Evolutionary conservation across 2,113 vertebrate genomes (phyloP).

Genomic region (Pithys albifrons): DNA sequence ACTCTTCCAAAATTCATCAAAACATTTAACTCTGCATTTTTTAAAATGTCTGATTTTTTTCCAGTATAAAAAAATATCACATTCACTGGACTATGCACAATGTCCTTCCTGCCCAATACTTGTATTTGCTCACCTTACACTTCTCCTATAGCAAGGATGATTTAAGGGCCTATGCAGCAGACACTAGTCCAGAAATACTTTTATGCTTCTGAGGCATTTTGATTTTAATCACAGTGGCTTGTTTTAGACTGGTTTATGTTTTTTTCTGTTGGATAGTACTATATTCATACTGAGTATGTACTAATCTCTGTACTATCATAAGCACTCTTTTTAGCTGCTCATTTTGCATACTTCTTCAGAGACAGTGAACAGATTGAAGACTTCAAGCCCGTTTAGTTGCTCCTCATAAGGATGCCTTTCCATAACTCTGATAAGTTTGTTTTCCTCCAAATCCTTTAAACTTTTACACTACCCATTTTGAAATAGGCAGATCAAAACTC

Average conservation of each 20-base stretch:
- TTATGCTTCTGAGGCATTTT: not conserved
- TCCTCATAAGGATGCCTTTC: not conserved
- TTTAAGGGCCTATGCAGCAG: not conserved
- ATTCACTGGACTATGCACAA: not conserved
- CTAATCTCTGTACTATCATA: not conserved
- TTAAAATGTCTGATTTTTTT: not conserved
- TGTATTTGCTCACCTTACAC: not conserved
- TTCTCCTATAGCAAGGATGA: not conserved
- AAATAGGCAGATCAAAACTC: not conserved
- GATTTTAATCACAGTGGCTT: not conserved
- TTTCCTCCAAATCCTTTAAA: not conserved
- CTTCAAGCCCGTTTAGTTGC: not conserved
- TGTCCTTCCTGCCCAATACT: accelerated
- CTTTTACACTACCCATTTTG: not conserved
- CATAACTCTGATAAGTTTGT: not conserved
- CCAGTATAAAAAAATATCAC: not conserved
- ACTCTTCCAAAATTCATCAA: not conserved
- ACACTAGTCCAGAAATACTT: not conserved
- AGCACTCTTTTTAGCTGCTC: not conserved
- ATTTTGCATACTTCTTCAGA: not conserved
- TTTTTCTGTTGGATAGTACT: not conserved
- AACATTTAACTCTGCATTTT: not conserved
- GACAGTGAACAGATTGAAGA: not conserved
- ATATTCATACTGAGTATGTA: not conserved
- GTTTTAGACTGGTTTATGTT: not conserved